Percentiles rank a stretch among this genome's conserved stretches.
phyloP scores from a whole-genome alignment of 1,140 invertebrate species.

The Propsilocerus akamusi region DNA sequence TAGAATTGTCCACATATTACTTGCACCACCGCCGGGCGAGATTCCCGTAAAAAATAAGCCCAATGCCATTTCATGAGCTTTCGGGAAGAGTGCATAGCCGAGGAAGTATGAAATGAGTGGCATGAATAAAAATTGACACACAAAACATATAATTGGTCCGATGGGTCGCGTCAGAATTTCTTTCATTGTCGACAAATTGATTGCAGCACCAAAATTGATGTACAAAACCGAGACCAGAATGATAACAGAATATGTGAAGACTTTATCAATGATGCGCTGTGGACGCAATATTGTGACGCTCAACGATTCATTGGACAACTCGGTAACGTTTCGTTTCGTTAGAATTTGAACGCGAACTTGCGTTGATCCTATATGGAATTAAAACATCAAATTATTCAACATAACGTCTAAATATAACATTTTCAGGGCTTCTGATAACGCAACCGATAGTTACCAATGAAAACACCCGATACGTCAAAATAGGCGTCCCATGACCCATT shows the following conservation, averaged over 20 bases:
- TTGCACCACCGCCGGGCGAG: constrained; percentile 79
- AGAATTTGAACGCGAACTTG: constrained; percentile 8
- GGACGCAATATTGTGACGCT: constrained; percentile 40
- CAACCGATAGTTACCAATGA: too few relatives aligned
- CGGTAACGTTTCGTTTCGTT: background rate
- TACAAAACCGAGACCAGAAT: constrained; percentile 68
- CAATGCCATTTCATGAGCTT: constrained; percentile 48
- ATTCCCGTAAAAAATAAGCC: constrained; percentile 86
- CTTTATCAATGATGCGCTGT: constrained; percentile 42
- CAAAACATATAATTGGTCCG: constrained; percentile 66
- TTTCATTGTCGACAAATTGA: constrained; percentile 56
- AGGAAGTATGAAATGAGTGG: constrained; percentile 66
- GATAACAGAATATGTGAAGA: constrained; percentile 62
- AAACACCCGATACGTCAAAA: too few relatives aligned
- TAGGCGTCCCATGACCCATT: too few relatives aligned
- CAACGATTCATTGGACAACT: constrained; percentile 18
- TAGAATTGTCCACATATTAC: constrained; percentile 88
- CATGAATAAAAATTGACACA: constrained; percentile 76
- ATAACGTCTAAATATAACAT: too few relatives aligned
- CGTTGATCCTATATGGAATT: constrained; percentile 9
- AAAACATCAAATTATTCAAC: too few relatives aligned
- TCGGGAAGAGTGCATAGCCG: constrained; percentile 50
- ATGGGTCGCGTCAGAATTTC: constrained; percentile 52
- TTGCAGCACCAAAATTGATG: constrained; percentile 84
- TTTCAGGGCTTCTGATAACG: too few relatives aligned